Conservation (phyloP, 2,797 vertebrate species). For the Passerculus sandwichensis region DNA sequence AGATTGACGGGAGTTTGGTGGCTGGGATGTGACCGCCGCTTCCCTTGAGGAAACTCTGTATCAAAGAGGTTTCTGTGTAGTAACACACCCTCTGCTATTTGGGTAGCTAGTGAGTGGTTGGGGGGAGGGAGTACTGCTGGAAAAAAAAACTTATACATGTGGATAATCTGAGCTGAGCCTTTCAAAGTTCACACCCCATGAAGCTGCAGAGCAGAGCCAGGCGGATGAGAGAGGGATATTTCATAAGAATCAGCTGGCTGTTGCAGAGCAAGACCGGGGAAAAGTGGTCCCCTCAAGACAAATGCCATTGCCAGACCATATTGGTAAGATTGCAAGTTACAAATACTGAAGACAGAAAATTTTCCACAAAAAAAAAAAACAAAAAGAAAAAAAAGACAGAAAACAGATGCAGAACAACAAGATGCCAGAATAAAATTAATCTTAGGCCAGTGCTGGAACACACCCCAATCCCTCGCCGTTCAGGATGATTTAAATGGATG, state of each 20-base stretch:
- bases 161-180: not conserved
- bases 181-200: slow-evolving; percentile 5
- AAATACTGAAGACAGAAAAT: not conserved
- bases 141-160: not conserved
- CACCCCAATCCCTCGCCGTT: not conserved
- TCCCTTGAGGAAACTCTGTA: not conserved
- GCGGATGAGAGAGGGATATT: not conserved
- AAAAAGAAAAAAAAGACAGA: not conserved
- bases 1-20: not conserved
- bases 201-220: slow-evolving; percentile 25
- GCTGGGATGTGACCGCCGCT: not conserved
- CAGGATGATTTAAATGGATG: slow-evolving; percentile 49
- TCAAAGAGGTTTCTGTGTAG: not conserved
- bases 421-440: slow-evolving; percentile 30
- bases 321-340: slow-evolving; percentile 4
- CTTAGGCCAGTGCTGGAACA: not conserved
- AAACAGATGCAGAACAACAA: slow-evolving; percentile 41
- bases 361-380: not conserved
- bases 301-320: not conserved
- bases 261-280: not conserved
- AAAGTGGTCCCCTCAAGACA: slow-evolving; percentile 33
- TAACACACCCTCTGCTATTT: not conserved
- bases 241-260: slow-evolving; percentile 10
- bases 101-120: not conserved
- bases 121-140: not conserved